Conservation (phyloP, 2,888 invertebrate genomes). For the Brachypalpus laphriformis region DNA sequence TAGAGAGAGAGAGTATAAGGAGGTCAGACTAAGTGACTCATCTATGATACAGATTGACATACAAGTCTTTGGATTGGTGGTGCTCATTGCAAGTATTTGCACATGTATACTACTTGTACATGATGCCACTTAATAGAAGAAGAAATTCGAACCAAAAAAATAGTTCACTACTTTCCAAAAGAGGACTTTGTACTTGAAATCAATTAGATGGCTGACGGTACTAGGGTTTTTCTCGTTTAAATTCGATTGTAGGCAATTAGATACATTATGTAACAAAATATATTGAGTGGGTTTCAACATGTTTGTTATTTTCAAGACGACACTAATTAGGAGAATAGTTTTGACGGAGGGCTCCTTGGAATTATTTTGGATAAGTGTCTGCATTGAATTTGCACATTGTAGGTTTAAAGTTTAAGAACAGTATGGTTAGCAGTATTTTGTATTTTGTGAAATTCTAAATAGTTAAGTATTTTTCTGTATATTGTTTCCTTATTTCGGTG, state of each 20-base stretch:
- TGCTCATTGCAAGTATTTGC: constrained; percentile 43
- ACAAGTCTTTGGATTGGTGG: constrained; percentile 25
- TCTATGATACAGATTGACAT: constrained; percentile 45
- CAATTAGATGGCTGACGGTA: not conserved
- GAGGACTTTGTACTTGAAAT: constrained; percentile 27
- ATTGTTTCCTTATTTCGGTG: too few relatives aligned
- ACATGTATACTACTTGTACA: constrained; percentile 25
- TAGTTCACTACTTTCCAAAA: constrained; percentile 45
- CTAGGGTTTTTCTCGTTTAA: not conserved
- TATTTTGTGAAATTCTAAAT: too few relatives aligned
- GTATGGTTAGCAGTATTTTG: not conserved
- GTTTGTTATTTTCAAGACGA: not conserved
- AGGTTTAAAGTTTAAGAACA: not conserved
- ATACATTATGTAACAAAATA: constrained; percentile 1
- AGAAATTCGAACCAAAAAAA: not conserved
- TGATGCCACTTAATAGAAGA: constrained; percentile 14
- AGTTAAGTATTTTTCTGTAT: too few relatives aligned
- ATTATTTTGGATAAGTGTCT: not conserved
- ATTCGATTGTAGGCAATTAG: not conserved
- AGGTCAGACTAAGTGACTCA: constrained; percentile 51
- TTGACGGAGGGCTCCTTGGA: not conserved
- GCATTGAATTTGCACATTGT: not conserved
- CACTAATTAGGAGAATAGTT: not conserved
- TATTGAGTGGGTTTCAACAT: not conserved
- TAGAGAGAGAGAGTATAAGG: constrained; percentile 44